Conservation (phyloP, 2,797 vertebrate species). For the Melopsittacus undulatus region DNA sequence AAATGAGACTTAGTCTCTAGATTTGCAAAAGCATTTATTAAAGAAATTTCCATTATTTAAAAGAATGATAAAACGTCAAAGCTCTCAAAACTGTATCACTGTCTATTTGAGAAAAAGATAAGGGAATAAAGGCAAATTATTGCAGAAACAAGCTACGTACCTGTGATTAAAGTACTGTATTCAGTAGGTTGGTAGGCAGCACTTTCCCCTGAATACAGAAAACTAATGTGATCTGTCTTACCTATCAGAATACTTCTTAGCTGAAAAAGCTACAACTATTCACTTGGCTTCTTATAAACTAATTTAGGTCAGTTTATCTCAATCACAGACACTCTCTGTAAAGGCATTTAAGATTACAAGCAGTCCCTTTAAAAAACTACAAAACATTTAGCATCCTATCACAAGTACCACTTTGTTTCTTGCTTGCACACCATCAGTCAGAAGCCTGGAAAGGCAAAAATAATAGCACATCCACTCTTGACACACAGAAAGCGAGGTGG, state of each 20-base stretch:
- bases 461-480: background rate
- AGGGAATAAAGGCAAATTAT: background rate
- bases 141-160: background rate
- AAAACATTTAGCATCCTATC: background rate
- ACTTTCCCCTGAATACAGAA: background rate
- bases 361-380: background rate
- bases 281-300: background rate
- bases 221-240: background rate
- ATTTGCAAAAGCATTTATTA: slow-evolving; percentile 22
- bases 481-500: fast-evolving
- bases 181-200: background rate
- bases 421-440: background rate
- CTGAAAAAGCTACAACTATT: background rate
- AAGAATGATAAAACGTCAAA: slow-evolving; percentile 28
- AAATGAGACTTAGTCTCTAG: slow-evolving; percentile 40
- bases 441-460: background rate
- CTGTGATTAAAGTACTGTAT: background rate
- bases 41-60: slow-evolving; percentile 31
- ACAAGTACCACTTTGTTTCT: background rate
- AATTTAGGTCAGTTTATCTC: background rate
- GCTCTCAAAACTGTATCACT: background rate
- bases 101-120: background rate
- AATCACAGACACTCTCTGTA: background rate
- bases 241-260: background rate
- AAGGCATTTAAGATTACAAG: background rate